Base-by-base conservation (phyloP, 2,797 vertebrate genomes). In the Enteromius unitaeniatus region DNA sequence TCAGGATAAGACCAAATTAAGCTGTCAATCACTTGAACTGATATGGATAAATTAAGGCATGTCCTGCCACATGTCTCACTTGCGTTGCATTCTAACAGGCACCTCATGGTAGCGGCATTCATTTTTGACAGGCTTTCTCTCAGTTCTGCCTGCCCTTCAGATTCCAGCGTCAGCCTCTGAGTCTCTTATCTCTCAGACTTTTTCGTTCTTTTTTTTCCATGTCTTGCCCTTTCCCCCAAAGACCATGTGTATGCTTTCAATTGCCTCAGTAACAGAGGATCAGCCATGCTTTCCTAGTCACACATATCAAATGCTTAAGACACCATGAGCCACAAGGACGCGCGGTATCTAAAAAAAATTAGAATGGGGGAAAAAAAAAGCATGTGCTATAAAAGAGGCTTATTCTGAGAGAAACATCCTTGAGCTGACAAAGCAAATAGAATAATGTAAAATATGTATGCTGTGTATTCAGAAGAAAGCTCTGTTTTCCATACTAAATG, bases 241-340 rank as follows among this genome's bases (percentile, higher is more conserved):
- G 85, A 90, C 86, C 88, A 87, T 72, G 88, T 86, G 75, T 89
- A 89, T 85, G 90, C 92, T 91, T 90, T 92, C 90, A 91, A 92
- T 86, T 91, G 91, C 92, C 88, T 89, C 91, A 91, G 88, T 89
- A 92, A 91, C 87, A 91, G 84, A 92, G 89, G 90, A 93, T 92
- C 94, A 93, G 90, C 91, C 87, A 90, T 90, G 92, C 91, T 93
- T 93, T 93, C 91, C 87, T 79, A 92, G 90, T 93, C 92, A 93
- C 89, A 93, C 91, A 93, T 94, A 92, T 91, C 89, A 92, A 92
- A 93, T 92, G 84, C 88, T 90, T 89, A 88, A 91, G 89, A 91
- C 86, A 83, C 89, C 88, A 90, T 81, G 84, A 88, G 87, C 89
- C 90, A 92, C 90, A 93, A 93, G 91, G 89, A 89, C 86, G 89